Evolutionary conservation across 2,797 vertebrate species (phyloP), one percentile per base, ranked within the genome.

Genomic region (Fringilla coelebs): DNA sequence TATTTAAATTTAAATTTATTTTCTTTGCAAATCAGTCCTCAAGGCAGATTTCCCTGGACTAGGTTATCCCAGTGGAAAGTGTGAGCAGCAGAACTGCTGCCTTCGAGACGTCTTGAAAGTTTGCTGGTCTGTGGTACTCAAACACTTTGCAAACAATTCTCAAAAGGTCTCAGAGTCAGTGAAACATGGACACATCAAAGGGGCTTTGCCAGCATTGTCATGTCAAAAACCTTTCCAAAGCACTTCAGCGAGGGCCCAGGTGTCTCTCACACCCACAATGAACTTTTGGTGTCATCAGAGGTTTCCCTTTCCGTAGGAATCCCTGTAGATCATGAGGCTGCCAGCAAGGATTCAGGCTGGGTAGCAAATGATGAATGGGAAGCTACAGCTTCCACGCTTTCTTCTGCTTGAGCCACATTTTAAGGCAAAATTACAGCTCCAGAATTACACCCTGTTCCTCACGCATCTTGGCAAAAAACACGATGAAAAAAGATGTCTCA

Each of bases 341-440:
- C 78, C 94, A 95, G 62, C 84, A 73, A 72, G 70, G 73, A 78
- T 88, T 92, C 85, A 36, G 55, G 19, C 79, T 91, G 85, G 19
- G 29, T 89, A 92, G 91, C 1, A 4, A 72, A 91, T 96, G 95
- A 96, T 91, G 77, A 52, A 96, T 93, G 76, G 34, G 62, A 91
- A 88, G 62, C 55, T 84, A 32, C 62, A 60, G 36, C 85, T 91
- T 91, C 85, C 76, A 73, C 52, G 4, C 55, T 92, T 93, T 91
- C 91, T 85, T 38, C 66, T 73, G 26, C 36, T 71, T 1, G 31
- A 81, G 55, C 52, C 46, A 41, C 51, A 80, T 72, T 92, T 85
- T 62, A 81, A 83, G 65, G 43, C 54, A 68, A 58, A 92, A 62
- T 45, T 87, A 91, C 85, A 91, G 46, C 54, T 94, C 68, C 70